These are phyloP conservation scores for Lutjanus argentimaculatus DNA, from an alignment of 2,797 vertebrate species.

Conservation along the genomic window DNA sequence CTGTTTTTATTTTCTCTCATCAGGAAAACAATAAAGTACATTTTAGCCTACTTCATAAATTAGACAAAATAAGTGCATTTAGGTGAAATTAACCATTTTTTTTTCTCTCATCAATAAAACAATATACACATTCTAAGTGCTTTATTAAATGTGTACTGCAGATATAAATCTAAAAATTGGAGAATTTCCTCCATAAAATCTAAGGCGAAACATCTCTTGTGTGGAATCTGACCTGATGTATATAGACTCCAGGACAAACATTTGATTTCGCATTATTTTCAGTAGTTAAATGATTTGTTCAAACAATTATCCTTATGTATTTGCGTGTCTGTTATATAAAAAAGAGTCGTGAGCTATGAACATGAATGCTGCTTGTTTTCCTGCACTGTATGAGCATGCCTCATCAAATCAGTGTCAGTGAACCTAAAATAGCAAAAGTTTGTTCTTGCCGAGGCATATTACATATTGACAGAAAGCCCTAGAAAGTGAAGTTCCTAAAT, in stretches of 20 bases:
- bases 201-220: neutral
- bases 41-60: too few relatives aligned
- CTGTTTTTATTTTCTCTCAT: too few relatives aligned
- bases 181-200: too few relatives aligned
- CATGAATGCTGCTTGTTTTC: conserved; percentile 5
- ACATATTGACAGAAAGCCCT: conserved; percentile 30
- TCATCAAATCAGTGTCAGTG: conserved; percentile 39
- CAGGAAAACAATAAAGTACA: too few relatives aligned
- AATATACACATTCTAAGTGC: too few relatives aligned
- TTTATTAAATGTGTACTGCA: too few relatives aligned
- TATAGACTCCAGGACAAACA: neutral
- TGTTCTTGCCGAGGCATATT: conserved; percentile 23
- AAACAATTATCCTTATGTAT: neutral
- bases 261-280: neutral
- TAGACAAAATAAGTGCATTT: too few relatives aligned
- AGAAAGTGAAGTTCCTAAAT: conserved; percentile 12
- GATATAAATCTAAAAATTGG: too few relatives aligned
- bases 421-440: conserved; percentile 35
- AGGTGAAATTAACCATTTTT: too few relatives aligned
- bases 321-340: neutral
- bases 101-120: too few relatives aligned
- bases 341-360: neutral
- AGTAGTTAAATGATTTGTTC: neutral
- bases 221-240: neutral
- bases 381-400: conserved; percentile 8